These are phyloP conservation scores for Prunella strophiata DNA, from an alignment of 2,797 vertebrate genomes.

Conservation along the genomic window DNA sequence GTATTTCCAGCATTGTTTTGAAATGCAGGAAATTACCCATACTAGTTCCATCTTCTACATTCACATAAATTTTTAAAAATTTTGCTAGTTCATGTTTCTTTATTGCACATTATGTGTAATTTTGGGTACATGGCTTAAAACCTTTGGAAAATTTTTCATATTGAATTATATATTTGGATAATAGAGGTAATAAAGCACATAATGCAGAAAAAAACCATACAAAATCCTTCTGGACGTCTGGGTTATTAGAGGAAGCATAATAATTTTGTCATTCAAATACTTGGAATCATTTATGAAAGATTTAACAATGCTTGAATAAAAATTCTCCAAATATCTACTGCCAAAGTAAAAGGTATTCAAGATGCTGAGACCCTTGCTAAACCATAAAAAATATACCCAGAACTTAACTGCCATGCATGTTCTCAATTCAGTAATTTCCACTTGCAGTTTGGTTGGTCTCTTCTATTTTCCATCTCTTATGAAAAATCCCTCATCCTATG, in stretches of 20 bases:
- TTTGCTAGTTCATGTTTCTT: not conserved
- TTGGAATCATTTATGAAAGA: not conserved
- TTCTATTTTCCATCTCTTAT: not conserved
- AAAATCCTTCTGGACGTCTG: not conserved
- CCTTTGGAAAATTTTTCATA: not conserved
- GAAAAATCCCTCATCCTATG: not conserved
- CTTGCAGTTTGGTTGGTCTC: not conserved
- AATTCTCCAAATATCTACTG: not conserved
- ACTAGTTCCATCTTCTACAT: not conserved
- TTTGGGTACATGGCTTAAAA: not conserved
- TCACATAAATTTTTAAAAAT: fast-evolving
- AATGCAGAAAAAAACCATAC: not conserved
- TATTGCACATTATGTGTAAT: not conserved
- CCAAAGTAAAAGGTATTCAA: not conserved
- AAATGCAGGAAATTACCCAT: not conserved
- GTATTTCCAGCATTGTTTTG: not conserved
- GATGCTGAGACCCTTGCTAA: not conserved
- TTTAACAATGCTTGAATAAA: not conserved
- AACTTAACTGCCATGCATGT: not conserved
- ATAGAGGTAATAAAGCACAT: not conserved
- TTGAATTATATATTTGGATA: not conserved
- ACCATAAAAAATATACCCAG: not conserved
- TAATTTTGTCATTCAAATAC: not conserved
- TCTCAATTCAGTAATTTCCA: not conserved
- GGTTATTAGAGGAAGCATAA: not conserved